Base-by-base conservation (phyloP, 2,113 vertebrate genomes). In the Trematocara nigrifrons region DNA sequence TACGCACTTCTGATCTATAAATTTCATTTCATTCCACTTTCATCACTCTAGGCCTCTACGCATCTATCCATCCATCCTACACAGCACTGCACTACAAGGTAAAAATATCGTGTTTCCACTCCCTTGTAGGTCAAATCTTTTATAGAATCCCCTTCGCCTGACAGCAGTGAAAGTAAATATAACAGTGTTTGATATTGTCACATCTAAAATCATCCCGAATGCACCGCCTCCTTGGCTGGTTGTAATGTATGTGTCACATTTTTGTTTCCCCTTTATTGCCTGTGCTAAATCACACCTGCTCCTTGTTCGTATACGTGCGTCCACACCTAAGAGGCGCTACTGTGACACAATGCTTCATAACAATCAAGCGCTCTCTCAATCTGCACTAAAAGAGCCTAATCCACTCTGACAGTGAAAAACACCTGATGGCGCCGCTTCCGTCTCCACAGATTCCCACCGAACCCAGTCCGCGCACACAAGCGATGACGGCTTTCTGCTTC, bases 221-320 rank as follows among this genome's bases (percentile, higher is more conserved):
- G 85, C 83, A 51, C 53, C 31, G 84, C 42, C 82, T 87, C 82
- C 64, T 45, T 57, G 47, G 88, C 94, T 87, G 64, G 76, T 90
- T 86, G 87, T 89, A 92, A 90, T 89, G 87, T 85, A 74, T 89
- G 84, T 76, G 86, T 90, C 86, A 89, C 81, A 81, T 83, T 90
- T 89, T 86, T 69, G 79, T 96, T 95, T 95, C 95, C 94, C 96
- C 95, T 96, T 97, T 97, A 97, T 95, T 96, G 97, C 97, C 97
- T 97, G 97, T 95, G 97, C 97, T 97, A 97, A 97, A 97, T 97
- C 97, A 97, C 97, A 97, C 94, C 94, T 97, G 97, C 97, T 98
- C 97, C 97, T 97, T 97, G 96, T 97, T 97, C 96, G 96, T 97
- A 97, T 97, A 96, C 96, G 96, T 96, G 97, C 94, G 95, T 96